Evolutionary conservation across 2,113 vertebrate genomes (phyloP).

Genomic region (Dolichotis patagonum): DNA sequence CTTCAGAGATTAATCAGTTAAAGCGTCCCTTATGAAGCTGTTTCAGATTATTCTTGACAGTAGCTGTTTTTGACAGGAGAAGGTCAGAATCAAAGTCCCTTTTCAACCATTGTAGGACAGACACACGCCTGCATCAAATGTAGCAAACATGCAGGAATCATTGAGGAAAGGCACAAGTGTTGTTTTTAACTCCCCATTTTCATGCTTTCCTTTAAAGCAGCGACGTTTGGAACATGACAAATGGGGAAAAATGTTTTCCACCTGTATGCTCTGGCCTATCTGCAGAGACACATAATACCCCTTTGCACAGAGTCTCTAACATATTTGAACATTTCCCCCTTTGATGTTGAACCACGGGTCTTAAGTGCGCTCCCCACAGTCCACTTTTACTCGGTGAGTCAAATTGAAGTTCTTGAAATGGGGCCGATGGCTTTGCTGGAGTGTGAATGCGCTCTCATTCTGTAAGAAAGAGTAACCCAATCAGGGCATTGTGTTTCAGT

Average conservation of each 20-base stretch:
- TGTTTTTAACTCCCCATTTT: slow-evolving; percentile 82
- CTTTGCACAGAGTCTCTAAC: slow-evolving; percentile 66
- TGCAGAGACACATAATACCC: slow-evolving; percentile 75
- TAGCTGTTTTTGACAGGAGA: slow-evolving; percentile 91
- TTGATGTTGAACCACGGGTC: slow-evolving; percentile 78
- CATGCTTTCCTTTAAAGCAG: slow-evolving; percentile 80
- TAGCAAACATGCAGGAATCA: slow-evolving; percentile 86
- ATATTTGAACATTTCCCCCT: slow-evolving; percentile 78
- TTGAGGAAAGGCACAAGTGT: slow-evolving; percentile 81
- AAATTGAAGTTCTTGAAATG: slow-evolving; percentile 79
- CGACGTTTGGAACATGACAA: slow-evolving; percentile 78
- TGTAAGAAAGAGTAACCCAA: slow-evolving; percentile 77
- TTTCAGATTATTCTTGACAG: slow-evolving; percentile 92
- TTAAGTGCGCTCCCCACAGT: slow-evolving; percentile 74
- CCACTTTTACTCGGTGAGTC: slow-evolving; percentile 77
- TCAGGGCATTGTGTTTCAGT: slow-evolving; percentile 78
- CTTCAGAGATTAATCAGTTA: slow-evolving; percentile 93
- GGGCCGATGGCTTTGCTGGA: slow-evolving; percentile 65
- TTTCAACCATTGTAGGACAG: slow-evolving; percentile 90
- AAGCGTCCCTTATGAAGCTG: slow-evolving; percentile 90
- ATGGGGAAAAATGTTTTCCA: slow-evolving; percentile 82
- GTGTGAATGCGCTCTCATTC: slow-evolving; percentile 79
- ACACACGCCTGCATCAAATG: slow-evolving; percentile 88
- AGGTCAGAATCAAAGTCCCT: slow-evolving; percentile 92
- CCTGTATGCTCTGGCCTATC: slow-evolving; percentile 78